These are phyloP conservation scores for Dipodomys spectabilis DNA, from an alignment of 2,113 vertebrate genomes.

Conservation along the genomic window DNA sequence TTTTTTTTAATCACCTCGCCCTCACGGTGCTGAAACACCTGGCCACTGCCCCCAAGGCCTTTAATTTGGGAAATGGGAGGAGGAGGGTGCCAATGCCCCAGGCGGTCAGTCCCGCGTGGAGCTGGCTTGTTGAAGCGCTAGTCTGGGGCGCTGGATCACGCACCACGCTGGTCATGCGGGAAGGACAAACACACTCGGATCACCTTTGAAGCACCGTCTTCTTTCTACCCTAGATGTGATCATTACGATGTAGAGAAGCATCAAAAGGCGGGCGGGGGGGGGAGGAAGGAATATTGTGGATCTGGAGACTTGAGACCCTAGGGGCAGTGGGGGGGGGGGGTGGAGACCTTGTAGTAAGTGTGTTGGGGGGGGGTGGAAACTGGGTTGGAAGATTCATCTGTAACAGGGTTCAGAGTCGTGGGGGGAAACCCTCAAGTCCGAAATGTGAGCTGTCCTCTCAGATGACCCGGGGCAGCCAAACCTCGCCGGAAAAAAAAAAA, in stretches of 20 bases:
- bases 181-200: background rate
- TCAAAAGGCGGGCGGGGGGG: constrained; percentile 35
- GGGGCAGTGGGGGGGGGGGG: background rate
- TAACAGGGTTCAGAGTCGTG: background rate
- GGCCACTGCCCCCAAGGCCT: constrained; percentile 28
- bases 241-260: constrained; percentile 8
- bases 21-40: constrained; percentile 56
- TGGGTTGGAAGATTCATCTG: background rate
- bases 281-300: background rate
- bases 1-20: constrained; percentile 36
- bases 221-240: background rate
- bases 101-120: background rate
- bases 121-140: background rate
- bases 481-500: background rate
- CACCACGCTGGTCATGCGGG: background rate
- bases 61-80: background rate
- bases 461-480: background rate
- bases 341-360: background rate
- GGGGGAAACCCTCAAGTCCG: background rate
- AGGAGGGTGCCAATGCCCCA: constrained; percentile 25
- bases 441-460: background rate
- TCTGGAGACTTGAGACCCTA: background rate
- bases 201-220: background rate
- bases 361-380: too few species aligned
- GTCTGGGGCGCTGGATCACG: background rate